Base-by-base conservation (phyloP, 2,113 vertebrate species). In the Furnarius figulus region DNA sequence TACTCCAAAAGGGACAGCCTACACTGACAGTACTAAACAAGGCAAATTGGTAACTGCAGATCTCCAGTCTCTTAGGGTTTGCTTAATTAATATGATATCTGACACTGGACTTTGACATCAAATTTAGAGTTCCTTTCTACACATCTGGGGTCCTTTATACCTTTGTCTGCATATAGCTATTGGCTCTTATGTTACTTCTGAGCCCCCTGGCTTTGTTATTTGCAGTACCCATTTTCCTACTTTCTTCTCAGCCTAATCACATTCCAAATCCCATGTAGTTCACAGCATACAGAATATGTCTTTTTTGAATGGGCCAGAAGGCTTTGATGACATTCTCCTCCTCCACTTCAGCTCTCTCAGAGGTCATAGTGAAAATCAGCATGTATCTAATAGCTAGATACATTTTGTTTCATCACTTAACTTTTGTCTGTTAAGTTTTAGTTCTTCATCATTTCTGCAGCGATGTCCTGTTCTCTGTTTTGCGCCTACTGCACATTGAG, bases 191-290 rank as follows among this genome's bases (percentile, higher is more conserved):
- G 21, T 39, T 62, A 25, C 12, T 53, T 46, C 81, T 66, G 56
- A 59, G 24, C 13, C 24, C 25, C 49, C 39, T 35, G 37, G 24
- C 40, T 93, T 91, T 95, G 23, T 30, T 77, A 8, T 71, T 65
- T 65, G 49, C 12, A 9, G 8, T 52, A 73, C 39, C 6, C 12
- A 53, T 90, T 84, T 74, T 56, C 52, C 49, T 50, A 15, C 53
- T 76, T 88, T 33, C 8, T 8, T 65, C 46, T 85, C 31, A 84
- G 52, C 28, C 53, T 66, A 71, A 39, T 28, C 86, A 47, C 47
- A n/a, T 2, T 3, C 25, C 55, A 84, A 77, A 70, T 71, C 59
- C 42, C 14, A 8, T 44, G n/a, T 47, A 0, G 0, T 77, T 90
- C 63, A 70, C 28, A 56, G 31, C 28, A 33, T 66, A 65, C 10